Conservation (phyloP, 2,113 vertebrate genomes). For the human (Homo sapiens) region DNA sequence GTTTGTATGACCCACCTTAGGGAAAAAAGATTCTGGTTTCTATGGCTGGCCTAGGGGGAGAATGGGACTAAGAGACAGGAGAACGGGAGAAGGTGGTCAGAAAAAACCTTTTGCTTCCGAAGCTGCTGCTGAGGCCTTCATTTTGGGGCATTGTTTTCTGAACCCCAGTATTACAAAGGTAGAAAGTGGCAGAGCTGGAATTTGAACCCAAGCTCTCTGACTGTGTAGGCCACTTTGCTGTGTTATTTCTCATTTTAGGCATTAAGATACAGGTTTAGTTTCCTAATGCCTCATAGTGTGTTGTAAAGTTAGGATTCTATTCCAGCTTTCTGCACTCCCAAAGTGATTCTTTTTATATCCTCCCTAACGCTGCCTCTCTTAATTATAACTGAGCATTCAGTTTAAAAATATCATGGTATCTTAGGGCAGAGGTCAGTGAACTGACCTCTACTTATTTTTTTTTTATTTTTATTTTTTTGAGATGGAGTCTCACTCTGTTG, state of each 20-base stretch:
- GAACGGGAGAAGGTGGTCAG: too few relatives aligned
- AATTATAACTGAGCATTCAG: neutral
- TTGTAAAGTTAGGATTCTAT: neutral
- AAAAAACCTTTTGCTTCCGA: too few relatives aligned
- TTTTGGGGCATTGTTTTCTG: too few relatives aligned
- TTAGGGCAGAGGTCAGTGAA: constrained; percentile 1
- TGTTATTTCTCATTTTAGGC: neutral
- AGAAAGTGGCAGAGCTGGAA: neutral
- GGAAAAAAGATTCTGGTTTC: too few relatives aligned
- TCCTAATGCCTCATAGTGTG: neutral
- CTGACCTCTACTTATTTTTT: neutral
- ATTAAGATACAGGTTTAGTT: neutral
- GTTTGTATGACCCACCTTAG: too few relatives aligned
- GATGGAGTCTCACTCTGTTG: too few relatives aligned
- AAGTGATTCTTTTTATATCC: neutral
- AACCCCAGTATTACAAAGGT: neutral
- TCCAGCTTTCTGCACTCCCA: neutral
- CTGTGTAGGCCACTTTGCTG: neutral
- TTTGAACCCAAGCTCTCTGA: neutral
- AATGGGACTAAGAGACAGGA: too few relatives aligned
- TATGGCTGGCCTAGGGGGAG: too few relatives aligned
- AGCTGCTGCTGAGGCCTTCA: too few relatives aligned
- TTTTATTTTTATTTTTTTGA: too few relatives aligned
- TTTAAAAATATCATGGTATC: neutral
- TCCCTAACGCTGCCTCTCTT: neutral